A percentile compares a stretch with the other conserved stretches of the same genome.
Evolutionary conservation across 2,888 invertebrate genomes (phyloP).

Genomic region (Erebia palarica): DNA sequence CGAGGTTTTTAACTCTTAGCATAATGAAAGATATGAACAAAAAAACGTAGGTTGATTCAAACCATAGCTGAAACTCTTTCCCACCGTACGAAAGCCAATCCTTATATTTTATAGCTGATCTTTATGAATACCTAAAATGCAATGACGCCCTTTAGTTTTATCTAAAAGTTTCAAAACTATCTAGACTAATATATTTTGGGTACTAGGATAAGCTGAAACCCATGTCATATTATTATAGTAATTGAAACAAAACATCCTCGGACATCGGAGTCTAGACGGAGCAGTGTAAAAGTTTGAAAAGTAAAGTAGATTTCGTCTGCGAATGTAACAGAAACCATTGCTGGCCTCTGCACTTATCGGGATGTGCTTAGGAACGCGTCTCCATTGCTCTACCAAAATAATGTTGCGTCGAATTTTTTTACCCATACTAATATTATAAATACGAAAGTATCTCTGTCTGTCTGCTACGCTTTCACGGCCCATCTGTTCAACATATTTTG

Average conservation of each 20-base stretch:
- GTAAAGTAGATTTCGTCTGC: constrained; percentile 73
- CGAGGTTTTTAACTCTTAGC: too few species aligned
- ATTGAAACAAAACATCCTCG: constrained; percentile 55
- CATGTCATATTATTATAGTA: constrained; percentile 37
- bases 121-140: background rate
- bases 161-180: constrained; percentile 11
- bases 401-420: too few species aligned
- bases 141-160: background rate
- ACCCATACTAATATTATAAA: too few species aligned
- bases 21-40: too few species aligned
- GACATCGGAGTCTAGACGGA: constrained; percentile 60
- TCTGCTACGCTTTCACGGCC: too few species aligned
- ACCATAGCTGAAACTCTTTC: too few species aligned
- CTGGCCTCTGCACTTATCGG: constrained; percentile 67
- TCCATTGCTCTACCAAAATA: constrained; percentile 42
- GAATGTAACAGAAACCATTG: constrained; percentile 69
- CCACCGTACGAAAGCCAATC: too few species aligned
- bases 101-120: background rate
- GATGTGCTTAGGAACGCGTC: constrained; percentile 50
- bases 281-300: constrained; percentile 64
- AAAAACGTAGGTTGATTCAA: too few species aligned
- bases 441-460: too few species aligned
- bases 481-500: too few species aligned
- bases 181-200: constrained; percentile 12
- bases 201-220: constrained; percentile 17